Evolutionary conservation across 2,113 vertebrate genomes (phyloP), one percentile per base, ranked within the genome.

Genomic region (Cettia cetti): DNA sequence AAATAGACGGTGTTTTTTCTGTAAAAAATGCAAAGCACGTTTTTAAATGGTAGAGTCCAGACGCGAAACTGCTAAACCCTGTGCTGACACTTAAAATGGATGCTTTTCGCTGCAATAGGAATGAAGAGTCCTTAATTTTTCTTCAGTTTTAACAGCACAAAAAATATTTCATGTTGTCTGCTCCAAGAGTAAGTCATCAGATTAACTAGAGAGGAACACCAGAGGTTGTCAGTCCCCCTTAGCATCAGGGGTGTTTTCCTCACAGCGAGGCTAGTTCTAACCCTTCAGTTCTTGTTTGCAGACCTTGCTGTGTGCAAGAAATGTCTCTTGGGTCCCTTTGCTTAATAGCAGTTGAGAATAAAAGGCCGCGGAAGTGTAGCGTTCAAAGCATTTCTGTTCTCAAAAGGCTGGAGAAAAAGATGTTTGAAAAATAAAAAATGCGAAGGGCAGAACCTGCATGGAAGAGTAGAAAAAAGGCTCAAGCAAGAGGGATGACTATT

Each of bases 201-300:
- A 57, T n/a, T 86, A 85, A 90, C 50, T 66, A 59, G 63, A 66
- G 88, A 70, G 84, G 79, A 87, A 13, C 35, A 10, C 63, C 20
- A 66, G 53, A 66, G 54, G 53, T 88, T 97, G 94, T 95, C 95
- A 37, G 19, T 77, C 64, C 18, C 19, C 39, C 40, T 95, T 71
- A 93, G 56, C 76, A 75, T 95, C 92, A 95, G 44, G 5, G 0
- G 10, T 50, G 77, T 60, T 56, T 91, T 93, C 52, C 79, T 90
- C 39, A 11, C 45, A 88, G 52, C 39, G 39, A 56, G 79, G 68
- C 52, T 35, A 8, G 56, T 57, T 90, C 74, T 74, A 77, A 82
- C 59, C 85, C 71, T 94, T 95, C 77, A 39, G 3, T 60, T 90
- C 45, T 44, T 5, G 10, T 93, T 88, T 88, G 71, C 47, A 40